Evolutionary conservation across 2,888 invertebrate genomes (phyloP).

Genomic region (Drosophila leonis): DNA sequence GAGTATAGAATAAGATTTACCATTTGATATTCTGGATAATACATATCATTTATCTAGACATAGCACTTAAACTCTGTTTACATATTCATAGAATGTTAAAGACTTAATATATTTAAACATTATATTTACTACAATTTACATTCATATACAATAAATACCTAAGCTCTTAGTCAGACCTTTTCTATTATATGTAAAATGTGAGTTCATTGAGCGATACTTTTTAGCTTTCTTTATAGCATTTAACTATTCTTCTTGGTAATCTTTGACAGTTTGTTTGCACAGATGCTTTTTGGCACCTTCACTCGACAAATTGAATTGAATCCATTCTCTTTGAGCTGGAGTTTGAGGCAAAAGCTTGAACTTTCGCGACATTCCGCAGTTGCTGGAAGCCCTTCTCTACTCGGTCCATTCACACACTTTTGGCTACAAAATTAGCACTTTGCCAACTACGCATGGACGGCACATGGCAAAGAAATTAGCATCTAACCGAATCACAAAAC

Average conservation of each 20-base stretch:
- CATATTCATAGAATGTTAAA: no score
- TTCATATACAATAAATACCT: no score
- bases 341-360: constrained; percentile 32
- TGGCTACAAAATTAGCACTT: constrained; percentile 55
- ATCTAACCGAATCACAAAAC: constrained; percentile 43
- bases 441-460: constrained; percentile 42
- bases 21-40: neutral
- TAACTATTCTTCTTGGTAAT: neutral
- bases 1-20: neutral
- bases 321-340: constrained; percentile 55
- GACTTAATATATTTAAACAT: no score
- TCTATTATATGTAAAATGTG: neutral
- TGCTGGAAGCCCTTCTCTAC: constrained; percentile 30
- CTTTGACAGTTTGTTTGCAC: neutral
- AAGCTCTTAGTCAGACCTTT: neutral
- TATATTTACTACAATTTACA: no score
- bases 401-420: constrained; percentile 14
- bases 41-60: neutral
- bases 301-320: constrained; percentile 16
- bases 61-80: neutral
- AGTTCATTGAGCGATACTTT: neutral
- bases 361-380: constrained; percentile 60
- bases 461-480: constrained; percentile 59
- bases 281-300: constrained; percentile 50
- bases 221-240: neutral